These are phyloP conservation scores for Nycticebus coucang DNA, from an alignment of 2,113 vertebrate genomes.

Conservation along the genomic window DNA sequence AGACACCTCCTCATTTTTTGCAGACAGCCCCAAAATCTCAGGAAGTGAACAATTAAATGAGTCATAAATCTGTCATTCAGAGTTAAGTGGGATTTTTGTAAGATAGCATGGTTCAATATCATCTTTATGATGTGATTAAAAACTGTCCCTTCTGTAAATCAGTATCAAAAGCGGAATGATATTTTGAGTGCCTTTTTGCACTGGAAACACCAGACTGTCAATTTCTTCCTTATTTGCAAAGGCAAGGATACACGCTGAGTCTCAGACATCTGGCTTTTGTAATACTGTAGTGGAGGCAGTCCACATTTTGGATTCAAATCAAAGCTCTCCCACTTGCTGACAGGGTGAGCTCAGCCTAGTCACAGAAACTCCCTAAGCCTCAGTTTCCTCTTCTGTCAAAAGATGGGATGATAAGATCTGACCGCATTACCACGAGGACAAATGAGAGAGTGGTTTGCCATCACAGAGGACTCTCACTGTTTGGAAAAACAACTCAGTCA, in stretches of 20 bases:
- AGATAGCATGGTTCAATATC: conserved; percentile 75
- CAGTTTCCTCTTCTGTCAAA: conserved; percentile 26
- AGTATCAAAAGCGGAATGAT: conserved; percentile 22
- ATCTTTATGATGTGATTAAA: conserved; percentile 73
- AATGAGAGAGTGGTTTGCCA: background rate
- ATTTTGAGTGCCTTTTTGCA: background rate
- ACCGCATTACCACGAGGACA: background rate
- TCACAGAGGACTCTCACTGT: background rate
- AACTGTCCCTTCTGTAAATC: conserved; percentile 69
- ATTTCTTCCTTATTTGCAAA: conserved; percentile 44
- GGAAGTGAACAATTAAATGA: conserved; percentile 84
- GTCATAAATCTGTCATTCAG: conserved; percentile 81
- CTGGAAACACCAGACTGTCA: conserved; percentile 33
- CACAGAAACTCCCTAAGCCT: background rate
- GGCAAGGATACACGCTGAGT: conserved; percentile 57
- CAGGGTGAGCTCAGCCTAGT: background rate
- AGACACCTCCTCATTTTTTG: conserved; percentile 78
- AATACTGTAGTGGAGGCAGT: conserved; percentile 54
- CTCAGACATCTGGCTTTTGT: conserved; percentile 76
- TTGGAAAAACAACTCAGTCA: background rate
- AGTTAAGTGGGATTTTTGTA: conserved; percentile 78
- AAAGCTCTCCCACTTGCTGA: conserved; percentile 21
- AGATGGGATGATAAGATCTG: background rate
- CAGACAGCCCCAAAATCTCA: conserved; percentile 79
- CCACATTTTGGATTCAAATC: conserved; percentile 55